phyloP scores from a whole-genome alignment of 1,140 invertebrate species.

The Globodera ellingtonae region DNA sequence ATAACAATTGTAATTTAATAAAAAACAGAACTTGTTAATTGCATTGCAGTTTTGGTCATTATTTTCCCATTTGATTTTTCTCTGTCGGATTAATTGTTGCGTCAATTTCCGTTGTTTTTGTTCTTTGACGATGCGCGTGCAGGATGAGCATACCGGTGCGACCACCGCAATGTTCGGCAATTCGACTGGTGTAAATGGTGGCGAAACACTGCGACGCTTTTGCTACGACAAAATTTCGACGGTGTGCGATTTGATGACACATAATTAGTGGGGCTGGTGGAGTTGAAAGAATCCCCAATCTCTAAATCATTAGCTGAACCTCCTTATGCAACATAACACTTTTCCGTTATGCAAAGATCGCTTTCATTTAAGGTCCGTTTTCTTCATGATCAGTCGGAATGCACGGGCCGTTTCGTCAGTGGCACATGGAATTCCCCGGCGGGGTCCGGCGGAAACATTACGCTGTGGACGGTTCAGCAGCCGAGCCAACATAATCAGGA shows the following conservation, averaged over 20 bases:
- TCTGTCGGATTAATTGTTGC: neutral
- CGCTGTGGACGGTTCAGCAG: slow-evolving; percentile 17
- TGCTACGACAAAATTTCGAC: neutral
- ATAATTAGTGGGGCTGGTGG: no score
- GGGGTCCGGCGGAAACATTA: slow-evolving; percentile 1
- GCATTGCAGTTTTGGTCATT: no score
- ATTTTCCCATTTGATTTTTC: neutral
- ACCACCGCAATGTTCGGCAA: neutral
- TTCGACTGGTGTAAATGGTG: neutral
- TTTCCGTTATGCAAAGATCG: neutral
- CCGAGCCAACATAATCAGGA: slow-evolving; percentile 1
- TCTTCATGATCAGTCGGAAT: slow-evolving; percentile 18
- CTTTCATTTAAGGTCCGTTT: slow-evolving; percentile 25
- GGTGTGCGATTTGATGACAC: neutral
- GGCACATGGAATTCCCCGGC: slow-evolving; percentile 15
- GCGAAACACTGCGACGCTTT: neutral
- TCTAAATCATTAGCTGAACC: no score
- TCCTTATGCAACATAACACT: no score
- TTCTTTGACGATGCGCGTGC: neutral
- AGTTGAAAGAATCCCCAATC: no score
- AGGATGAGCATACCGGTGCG: neutral
- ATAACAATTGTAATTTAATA: no score
- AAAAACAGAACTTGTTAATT: no score
- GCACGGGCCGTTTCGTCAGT: slow-evolving; percentile 15
- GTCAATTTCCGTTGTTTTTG: neutral